Evolutionary conservation across 2,888 invertebrate genomes (phyloP), one percentile per base, ranked within the genome.

Genomic region (Xylota segnis): DNA sequence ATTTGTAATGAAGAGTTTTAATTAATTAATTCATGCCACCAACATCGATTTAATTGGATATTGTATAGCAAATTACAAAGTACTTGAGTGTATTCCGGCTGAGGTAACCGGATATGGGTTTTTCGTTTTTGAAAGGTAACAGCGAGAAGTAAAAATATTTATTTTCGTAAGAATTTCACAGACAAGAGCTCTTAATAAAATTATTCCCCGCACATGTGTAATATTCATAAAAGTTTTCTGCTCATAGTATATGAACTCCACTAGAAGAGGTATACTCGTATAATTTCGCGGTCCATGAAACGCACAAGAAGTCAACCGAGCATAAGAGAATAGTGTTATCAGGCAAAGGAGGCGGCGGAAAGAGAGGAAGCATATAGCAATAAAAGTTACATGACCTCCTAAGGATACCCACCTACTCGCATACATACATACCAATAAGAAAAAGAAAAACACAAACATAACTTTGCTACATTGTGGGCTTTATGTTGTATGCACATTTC

Each of bases 201-300:
- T 72, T 61, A 72, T 56, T 74, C 63, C 63, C 32, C 23, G 45
- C 45, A 45, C 45, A 63, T 43, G 34, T 18, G 32, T 43, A 52
- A 29, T 29, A 37, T 37, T 29, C 50, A 40, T 59, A 52, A 72
- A 72, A 52, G 72, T 59, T 61, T 40, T 40, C 27, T 50, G 32
- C 23, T 58, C 58, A 32, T n/a, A n/a, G n/a, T n/a, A n/a, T 18
- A n/a, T 16, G 40, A 54, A 43, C 40, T 29, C 52, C 6, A 9
- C 14, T 14, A n/a, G 23, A 10, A 12, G 9, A 18, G 16, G 16
- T 37, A 47, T 47, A 37, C 14, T 16, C 34, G 50, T 65, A 56
- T 45, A 63, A 77, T 68, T 81, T 75, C 59, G 37, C 59, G 75
- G 66, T 68, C 37, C 54, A 81, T 61, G 52, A 75, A 81, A 66